Evolutionary conservation across 1,140 invertebrate species (phyloP).

Genomic region (Pseudoatta argentina): DNA sequence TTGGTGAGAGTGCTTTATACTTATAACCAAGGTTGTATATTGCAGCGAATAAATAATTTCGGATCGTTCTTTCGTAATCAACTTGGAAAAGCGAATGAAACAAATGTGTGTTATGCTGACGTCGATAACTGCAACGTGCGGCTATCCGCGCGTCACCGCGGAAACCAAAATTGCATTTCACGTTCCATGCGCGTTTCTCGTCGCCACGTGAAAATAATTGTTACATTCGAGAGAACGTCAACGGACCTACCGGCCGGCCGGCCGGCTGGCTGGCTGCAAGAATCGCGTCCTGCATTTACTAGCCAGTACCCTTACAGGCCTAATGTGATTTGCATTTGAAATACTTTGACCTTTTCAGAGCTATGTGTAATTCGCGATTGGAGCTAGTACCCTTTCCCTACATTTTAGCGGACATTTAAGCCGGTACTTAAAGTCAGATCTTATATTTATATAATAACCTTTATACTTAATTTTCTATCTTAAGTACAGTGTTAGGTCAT

Average conservation of each 20-base stretch:
- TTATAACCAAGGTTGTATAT: too few relatives aligned
- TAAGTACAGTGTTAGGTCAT: too few relatives aligned
- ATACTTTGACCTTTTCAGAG: slow-evolving; percentile 75
- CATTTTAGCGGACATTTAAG: too few relatives aligned
- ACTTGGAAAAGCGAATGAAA: background rate
- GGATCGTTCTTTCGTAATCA: background rate
- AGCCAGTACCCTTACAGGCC: slow-evolving; percentile 43
- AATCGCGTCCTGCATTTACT: slow-evolving; percentile 54
- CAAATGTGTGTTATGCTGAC: background rate
- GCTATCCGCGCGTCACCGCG: background rate
- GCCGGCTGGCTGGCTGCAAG: background rate
- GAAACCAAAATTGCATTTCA: slow-evolving; percentile 59
- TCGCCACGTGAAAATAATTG: slow-evolving; percentile 65
- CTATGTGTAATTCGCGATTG: slow-evolving; percentile 31
- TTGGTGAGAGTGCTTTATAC: too few relatives aligned
- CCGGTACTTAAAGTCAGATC: too few relatives aligned
- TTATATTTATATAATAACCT: too few relatives aligned
- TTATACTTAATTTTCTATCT: too few relatives aligned
- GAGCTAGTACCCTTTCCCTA: background rate
- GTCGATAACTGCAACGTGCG: background rate
- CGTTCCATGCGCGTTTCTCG: slow-evolving; percentile 18
- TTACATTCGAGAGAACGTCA: slow-evolving; percentile 40
- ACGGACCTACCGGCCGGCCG: background rate
- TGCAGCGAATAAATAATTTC: background rate
- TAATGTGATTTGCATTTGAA: slow-evolving; percentile 77